Evolutionary conservation across 2,113 vertebrate species (phyloP).

Genomic region (Stigmatopora nigra): DNA sequence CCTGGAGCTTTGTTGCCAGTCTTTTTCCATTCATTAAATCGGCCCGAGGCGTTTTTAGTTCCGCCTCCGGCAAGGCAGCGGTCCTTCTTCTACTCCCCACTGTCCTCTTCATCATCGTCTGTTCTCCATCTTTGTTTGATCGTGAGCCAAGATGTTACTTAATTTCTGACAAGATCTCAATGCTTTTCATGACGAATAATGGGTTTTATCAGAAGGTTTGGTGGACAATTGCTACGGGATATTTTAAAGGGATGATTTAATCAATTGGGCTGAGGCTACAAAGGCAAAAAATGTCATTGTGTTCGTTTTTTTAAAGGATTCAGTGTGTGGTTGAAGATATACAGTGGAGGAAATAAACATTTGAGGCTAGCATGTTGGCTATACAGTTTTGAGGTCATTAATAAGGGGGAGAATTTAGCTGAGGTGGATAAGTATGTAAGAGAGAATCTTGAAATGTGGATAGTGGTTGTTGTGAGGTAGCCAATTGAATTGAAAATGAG

Average conservation of each 20-base stretch:
- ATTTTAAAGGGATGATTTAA: slow-evolving; percentile 17
- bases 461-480: too few relatives aligned
- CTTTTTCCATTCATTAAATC: slow-evolving; percentile 53
- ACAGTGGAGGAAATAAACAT: too few relatives aligned
- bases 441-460: too few relatives aligned
- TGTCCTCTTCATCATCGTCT: slow-evolving; percentile 29
- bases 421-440: too few relatives aligned
- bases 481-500: too few relatives aligned
- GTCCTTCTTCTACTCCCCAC: slow-evolving; percentile 32
- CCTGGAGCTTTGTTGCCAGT: slow-evolving; percentile 43
- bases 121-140: slow-evolving; percentile 37
- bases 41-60: slow-evolving; percentile 54
- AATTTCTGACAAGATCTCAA: slow-evolving; percentile 31
- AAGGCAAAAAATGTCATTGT: too few relatives aligned
- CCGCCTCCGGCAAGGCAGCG: slow-evolving; percentile 38
- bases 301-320: too few relatives aligned
- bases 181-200: slow-evolving; percentile 25
- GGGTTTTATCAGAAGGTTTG: slow-evolving; percentile 21
- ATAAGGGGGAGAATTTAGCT: too few relatives aligned
- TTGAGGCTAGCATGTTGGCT: too few relatives aligned
- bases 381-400: too few relatives aligned
- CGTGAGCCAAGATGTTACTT: slow-evolving; percentile 33
- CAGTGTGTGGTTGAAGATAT: too few relatives aligned
- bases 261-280: slow-evolving; percentile 14
- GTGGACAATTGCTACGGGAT: slow-evolving; percentile 24